These are phyloP conservation scores for Burhinus bistriatus DNA, from an alignment of 2,113 vertebrate species.

Conservation along the genomic window DNA sequence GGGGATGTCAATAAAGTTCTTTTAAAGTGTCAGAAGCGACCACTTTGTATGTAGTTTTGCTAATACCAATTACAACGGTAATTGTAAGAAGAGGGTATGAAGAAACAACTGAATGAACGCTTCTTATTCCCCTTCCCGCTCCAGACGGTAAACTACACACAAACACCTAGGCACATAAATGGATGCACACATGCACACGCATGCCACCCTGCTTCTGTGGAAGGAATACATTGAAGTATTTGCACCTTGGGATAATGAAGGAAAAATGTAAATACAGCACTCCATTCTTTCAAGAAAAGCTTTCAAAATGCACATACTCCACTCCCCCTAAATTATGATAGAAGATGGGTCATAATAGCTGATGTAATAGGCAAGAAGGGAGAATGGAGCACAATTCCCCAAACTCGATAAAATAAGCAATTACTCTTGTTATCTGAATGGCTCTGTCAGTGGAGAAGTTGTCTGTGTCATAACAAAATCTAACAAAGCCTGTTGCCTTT, in stretches of 20 bases:
- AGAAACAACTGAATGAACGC: not conserved
- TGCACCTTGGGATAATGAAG: constrained; percentile 47
- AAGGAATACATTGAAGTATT: constrained; percentile 31
- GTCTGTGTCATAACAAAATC: constrained; percentile 66
- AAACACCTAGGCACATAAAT: not conserved
- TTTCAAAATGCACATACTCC: constrained; percentile 60
- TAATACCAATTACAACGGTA: not conserved
- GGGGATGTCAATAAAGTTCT: constrained; percentile 68
- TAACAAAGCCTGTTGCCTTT: constrained; percentile 72
- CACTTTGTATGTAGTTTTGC: constrained; percentile 37
- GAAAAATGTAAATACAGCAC: constrained; percentile 46
- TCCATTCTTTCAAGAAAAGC: constrained; percentile 61
- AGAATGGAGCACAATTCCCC: constrained; percentile 66
- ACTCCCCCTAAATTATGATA: constrained; percentile 70
- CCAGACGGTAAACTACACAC: not conserved
- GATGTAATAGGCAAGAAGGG: constrained; percentile 73
- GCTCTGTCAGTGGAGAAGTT: constrained; percentile 55
- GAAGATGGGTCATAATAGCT: constrained; percentile 70
- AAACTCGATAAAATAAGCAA: constrained; percentile 78
- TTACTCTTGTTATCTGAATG: constrained; percentile 72
- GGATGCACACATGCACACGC: not conserved
- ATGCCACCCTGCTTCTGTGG: not conserved
- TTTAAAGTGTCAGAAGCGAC: constrained; percentile 70
- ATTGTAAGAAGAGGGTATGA: not conserved
- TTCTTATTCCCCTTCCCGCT: not conserved